Base-by-base conservation (phyloP, 2,888 invertebrate genomes). In the Selenia dentaria region DNA sequence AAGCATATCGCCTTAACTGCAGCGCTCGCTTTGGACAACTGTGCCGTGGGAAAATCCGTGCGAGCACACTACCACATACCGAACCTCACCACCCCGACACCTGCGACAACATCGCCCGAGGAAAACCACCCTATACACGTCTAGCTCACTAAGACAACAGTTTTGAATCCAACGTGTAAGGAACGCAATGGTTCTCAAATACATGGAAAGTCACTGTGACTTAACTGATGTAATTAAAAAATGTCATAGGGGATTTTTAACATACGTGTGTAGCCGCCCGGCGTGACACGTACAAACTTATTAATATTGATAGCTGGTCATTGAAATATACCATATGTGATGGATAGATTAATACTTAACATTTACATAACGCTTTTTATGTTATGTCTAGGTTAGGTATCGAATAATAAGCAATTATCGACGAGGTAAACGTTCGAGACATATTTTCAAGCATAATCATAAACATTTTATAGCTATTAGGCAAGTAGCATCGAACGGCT, bases 31-130 rank as follows among this genome's bases (percentile, higher is more conserved):
- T 83, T 77, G 83, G 86, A 73, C 83, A 85, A 76, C 66, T 79
- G 82, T 82, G 85, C 72, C 87, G 87, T 88, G 87, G 79, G 87
- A 88, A 86, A 62, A 69, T 56, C 52, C 70, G 68, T 53, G 57
- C 37, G 63, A 58, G 59, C 60, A 42, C 53, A 61, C 59, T 32
- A 16, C 57, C 55, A 57, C 64, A 60, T 55, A 59, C 68, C 64
- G 51, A 26, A 31, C 14, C 40, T 38, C 41, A 16, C 20, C 41
- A 54, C 57, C 41, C 16, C 32, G 11, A 5, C 12, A 24, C 27
- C 6, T 13, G 2, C 45, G 13, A 16, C 20, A 8, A 3, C 3
- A 31, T 35, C 31, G 16, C 31, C 32, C 33, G 2, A 33, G 2
- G 16, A 13, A 32, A 18, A 16, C 18, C 28, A 10, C n/a, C 26